Percentiles rank a stretch among this genome's conserved stretches.
These are phyloP conservation scores for Apis laboriosa DNA, from an alignment of 1,140 invertebrate species.

Conservation along the genomic window DNA sequence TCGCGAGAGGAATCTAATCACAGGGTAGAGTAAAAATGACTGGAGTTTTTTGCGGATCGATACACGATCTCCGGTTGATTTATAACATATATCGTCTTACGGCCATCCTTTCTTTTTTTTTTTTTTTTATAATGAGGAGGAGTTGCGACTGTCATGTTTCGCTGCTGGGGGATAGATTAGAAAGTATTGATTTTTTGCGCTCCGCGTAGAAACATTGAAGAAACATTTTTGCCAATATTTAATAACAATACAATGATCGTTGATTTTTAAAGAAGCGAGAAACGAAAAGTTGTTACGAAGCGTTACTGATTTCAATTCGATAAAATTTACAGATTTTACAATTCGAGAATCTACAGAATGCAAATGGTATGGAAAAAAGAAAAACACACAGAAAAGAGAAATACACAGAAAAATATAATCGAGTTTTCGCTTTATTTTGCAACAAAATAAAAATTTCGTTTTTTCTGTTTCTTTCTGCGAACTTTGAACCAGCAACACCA, in stretches of 20 bases:
- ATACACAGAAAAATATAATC: too few species aligned
- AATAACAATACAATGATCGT: too few species aligned
- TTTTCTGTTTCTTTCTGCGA: not conserved
- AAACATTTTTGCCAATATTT: too few species aligned
- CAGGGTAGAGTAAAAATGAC: conserved; percentile 29
- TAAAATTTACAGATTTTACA: too few species aligned
- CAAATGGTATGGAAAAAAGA: too few species aligned
- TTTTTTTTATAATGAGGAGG: not conserved
- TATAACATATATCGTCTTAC: not conserved
- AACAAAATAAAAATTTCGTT: not conserved
- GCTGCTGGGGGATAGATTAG: not conserved
- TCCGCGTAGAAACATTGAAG: too few species aligned
- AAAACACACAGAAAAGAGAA: too few species aligned
- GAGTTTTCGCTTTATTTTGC: too few species aligned
- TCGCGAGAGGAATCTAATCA: conserved; percentile 30
- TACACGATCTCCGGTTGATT: not conserved
- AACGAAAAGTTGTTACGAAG: too few species aligned
- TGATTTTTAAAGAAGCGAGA: too few species aligned
- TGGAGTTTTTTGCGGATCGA: not conserved
- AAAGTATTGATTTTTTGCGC: not conserved
- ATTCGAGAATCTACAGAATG: too few species aligned
- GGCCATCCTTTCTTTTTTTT: not conserved
- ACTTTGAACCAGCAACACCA: conserved; percentile 1
- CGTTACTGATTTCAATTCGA: too few species aligned
- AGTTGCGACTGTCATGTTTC: not conserved